Evolutionary conservation across 2,888 invertebrate species (phyloP).

Genomic region (Polydrusus pterygomalis): DNA sequence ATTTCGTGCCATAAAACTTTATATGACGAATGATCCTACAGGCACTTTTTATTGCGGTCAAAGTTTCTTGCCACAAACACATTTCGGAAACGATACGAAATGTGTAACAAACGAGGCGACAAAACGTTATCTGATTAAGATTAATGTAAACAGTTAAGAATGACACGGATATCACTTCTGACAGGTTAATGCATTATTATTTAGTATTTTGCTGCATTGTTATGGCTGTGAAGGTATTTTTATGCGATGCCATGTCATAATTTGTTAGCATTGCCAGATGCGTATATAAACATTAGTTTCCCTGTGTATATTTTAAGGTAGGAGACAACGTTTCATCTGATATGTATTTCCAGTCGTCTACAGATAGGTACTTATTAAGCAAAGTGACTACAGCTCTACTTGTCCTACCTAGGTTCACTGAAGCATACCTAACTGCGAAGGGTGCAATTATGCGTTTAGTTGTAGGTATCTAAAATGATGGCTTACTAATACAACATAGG

Average conservation of each 20-base stretch:
- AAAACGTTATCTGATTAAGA: constrained; percentile 58
- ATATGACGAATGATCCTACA: not conserved
- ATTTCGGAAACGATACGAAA: not conserved
- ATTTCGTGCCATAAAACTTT: not conserved
- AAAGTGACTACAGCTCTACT: too few relatives aligned
- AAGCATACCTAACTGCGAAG: too few relatives aligned
- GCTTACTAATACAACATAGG: too few relatives aligned
- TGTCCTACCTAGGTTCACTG: too few relatives aligned
- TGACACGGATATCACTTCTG: constrained; percentile 63
- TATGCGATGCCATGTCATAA: not conserved
- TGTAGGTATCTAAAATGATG: too few relatives aligned
- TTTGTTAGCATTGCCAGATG: not conserved
- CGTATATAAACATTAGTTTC: not conserved
- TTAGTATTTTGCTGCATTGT: constrained; percentile 62
- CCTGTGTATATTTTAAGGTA: too few relatives aligned
- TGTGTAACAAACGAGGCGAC: constrained; percentile 30
- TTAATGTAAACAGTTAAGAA: constrained; percentile 64
- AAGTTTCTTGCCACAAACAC: constrained; percentile 4
- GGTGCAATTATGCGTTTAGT: too few relatives aligned
- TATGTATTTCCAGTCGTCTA: too few relatives aligned
- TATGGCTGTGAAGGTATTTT: not conserved
- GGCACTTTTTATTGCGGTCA: constrained; percentile 13
- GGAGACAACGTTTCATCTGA: too few relatives aligned
- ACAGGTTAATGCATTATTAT: constrained; percentile 67
- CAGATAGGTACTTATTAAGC: too few relatives aligned